phyloP scores from a whole-genome alignment of 2,113 vertebrate genomes.

The Poeciliopsis prolifica region DNA sequence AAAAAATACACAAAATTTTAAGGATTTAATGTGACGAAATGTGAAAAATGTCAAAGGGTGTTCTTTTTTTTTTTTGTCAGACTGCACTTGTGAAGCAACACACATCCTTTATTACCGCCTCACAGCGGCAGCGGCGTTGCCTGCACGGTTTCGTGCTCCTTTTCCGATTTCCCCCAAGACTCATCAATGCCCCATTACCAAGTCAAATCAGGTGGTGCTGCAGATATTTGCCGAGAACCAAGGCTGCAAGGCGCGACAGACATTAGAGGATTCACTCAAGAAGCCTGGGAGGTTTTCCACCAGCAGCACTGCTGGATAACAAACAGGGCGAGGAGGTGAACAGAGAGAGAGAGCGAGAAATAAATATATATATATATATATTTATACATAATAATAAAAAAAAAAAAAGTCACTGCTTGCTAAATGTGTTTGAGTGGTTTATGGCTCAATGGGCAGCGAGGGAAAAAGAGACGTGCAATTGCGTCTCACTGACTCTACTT shows the following conservation, averaged over 20 bases:
- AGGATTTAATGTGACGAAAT: not conserved
- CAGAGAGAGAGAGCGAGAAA: slow-evolving; percentile 16
- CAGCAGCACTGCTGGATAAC: slow-evolving; percentile 78
- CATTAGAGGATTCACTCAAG: slow-evolving; percentile 82
- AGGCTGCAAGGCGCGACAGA: slow-evolving; percentile 41
- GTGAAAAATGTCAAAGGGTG: not conserved
- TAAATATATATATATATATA: not conserved
- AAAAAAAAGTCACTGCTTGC: slow-evolving; percentile 48
- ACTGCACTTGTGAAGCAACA: slow-evolving; percentile 77
- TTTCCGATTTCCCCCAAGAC: slow-evolving; percentile 88
- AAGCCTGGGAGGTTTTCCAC: slow-evolving; percentile 83
- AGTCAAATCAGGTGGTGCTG: slow-evolving; percentile 97
- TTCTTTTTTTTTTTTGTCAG: slow-evolving; percentile 68
- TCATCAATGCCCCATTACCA: slow-evolving; percentile 97
- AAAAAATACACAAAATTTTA: not conserved
- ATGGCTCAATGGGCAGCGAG: slow-evolving; percentile 47
- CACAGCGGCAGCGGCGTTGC: slow-evolving; percentile 62
- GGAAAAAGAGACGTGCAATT: slow-evolving; percentile 46
- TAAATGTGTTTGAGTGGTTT: slow-evolving; percentile 62
- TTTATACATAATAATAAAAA: too few species aligned
- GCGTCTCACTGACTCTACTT: slow-evolving; percentile 59
- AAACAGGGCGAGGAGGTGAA: slow-evolving; percentile 53
- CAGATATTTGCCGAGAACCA: slow-evolving; percentile 75
- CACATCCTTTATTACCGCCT: slow-evolving; percentile 74
- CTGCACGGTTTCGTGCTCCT: slow-evolving; percentile 73